phyloP scores from a whole-genome alignment of 2,888 invertebrate genomes.

The Diaperis boleti region DNA sequence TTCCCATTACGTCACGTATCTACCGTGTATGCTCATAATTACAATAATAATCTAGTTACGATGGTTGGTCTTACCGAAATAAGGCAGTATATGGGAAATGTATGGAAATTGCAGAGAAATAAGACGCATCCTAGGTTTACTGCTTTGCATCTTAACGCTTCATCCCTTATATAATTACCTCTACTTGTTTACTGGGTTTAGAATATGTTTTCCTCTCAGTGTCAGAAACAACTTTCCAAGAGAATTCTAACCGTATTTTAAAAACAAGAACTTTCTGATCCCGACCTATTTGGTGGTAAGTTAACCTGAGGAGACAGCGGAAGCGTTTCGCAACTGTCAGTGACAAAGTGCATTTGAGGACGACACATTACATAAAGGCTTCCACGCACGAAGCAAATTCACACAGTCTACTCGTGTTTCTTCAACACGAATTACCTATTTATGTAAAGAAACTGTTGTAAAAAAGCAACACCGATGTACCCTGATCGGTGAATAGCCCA shows the following conservation, averaged over 20 bases:
- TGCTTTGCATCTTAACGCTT: slow-evolving; percentile 36
- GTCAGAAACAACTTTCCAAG: not conserved
- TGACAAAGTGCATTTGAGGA: slow-evolving; percentile 48
- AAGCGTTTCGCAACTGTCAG: slow-evolving; percentile 52
- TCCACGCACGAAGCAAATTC: slow-evolving; percentile 33
- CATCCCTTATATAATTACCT: slow-evolving; percentile 32
- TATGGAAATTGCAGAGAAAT: slow-evolving; percentile 39
- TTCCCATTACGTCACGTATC: slow-evolving; percentile 50
- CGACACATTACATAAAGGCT: slow-evolving; percentile 37
- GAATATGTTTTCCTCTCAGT: too few relatives aligned
- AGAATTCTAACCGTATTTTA: slow-evolving; percentile 45
- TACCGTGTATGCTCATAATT: slow-evolving; percentile 50
- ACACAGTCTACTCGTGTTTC: slow-evolving; percentile 38
- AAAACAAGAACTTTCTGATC: slow-evolving; percentile 49
- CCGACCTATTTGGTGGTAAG: slow-evolving; percentile 46
- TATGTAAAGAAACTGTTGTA: slow-evolving; percentile 23
- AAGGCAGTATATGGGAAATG: slow-evolving; percentile 39
- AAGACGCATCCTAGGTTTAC: slow-evolving; percentile 34
- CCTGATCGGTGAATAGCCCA: slow-evolving; percentile 25
- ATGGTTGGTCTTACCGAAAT: slow-evolving; percentile 46
- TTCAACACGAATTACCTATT: slow-evolving; percentile 35
- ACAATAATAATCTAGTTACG: slow-evolving; percentile 54
- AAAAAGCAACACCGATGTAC: slow-evolving; percentile 28
- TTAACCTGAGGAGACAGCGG: slow-evolving; percentile 51
- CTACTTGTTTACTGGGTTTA: slow-evolving; percentile 16